These are phyloP conservation scores for Alethe diademata DNA, from an alignment of 2,113 vertebrate species.

Conservation along the genomic window DNA sequence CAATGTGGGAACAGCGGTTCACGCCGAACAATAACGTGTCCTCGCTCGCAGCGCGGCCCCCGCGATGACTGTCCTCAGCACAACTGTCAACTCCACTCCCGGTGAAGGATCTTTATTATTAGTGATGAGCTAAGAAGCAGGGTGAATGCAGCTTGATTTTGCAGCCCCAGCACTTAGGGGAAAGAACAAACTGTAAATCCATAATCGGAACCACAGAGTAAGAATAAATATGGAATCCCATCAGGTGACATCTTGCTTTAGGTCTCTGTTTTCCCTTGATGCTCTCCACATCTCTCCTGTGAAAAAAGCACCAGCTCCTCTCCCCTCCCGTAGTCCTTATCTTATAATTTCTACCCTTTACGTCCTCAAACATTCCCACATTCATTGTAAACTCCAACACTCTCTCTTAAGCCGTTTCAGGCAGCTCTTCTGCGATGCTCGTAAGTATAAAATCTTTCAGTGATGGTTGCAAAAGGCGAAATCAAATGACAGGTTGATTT, in stretches of 20 bases:
- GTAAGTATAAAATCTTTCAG: conserved; percentile 39
- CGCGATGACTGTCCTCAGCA: conserved; percentile 40
- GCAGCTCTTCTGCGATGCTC: conserved; percentile 34
- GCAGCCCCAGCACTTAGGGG: conserved; percentile 21
- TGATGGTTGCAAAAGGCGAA: conserved; percentile 4
- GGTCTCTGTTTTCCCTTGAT: not conserved
- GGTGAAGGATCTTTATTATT: conserved; percentile 61
- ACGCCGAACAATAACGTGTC: not conserved
- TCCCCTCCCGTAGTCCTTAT: not conserved
- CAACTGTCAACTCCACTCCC: conserved; percentile 39
- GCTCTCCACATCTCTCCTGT: not conserved
- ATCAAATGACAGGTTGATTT: conserved; percentile 70
- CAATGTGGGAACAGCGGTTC: not conserved
- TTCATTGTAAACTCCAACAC: not conserved
- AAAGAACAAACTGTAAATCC: not conserved
- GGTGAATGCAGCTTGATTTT: conserved; percentile 64
- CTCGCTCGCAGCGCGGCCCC: conserved; percentile 4
- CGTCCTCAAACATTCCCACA: not conserved
- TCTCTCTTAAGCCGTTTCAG: not conserved
- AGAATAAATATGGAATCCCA: not conserved
- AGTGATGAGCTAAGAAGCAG: conserved; percentile 25
- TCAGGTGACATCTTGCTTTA: not conserved
- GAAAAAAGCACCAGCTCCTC: not conserved
- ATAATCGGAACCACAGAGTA: not conserved
- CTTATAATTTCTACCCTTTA: not conserved